Base-by-base conservation (phyloP, 1,140 invertebrate genomes). In the Plutomurus gul region DNA sequence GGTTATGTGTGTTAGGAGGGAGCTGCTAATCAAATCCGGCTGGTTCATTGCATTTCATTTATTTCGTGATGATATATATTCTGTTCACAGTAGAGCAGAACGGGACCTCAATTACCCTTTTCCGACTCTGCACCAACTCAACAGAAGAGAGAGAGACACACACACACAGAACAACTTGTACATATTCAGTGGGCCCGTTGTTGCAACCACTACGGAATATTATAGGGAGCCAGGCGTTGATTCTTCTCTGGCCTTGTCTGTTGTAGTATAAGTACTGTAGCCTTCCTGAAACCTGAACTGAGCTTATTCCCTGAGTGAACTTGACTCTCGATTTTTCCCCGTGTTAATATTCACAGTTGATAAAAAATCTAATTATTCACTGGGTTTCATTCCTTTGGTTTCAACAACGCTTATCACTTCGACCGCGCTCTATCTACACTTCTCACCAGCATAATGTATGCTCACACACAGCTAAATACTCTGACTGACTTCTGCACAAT, bases 21-120 rank as follows among this genome's bases (percentile, higher is more conserved):
- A 65, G 30, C 60, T 65, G 25, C 75, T 80, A 80, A 77, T 81
- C 79, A 81, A 81, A 77, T 81, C 76, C 36, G 49, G 16, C 36
- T 73, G 79, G 79, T 65, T 80, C 79, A 80, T 80, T 80, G 75
- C 75, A 81, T 80, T 80, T 81, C 79, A 81, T 77, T 81, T 81
- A 78, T 72, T 72, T 72, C 39, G 70, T 46, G 70, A 72, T 78
- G 76, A 78, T 73, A 65, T 78, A 72, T 72, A 43, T 72, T 46
- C 70, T 39, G 70, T 22, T 72, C 70, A 72, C 70, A 39, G 76
- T 65, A 60, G 39, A 78, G 70, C 65, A 73, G 70, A 78, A 78
- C 76, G 76, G 33, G 76, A 36, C 76, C 65, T 72, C 60, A 78
- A 72, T 78, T 72, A 47, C 60, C 76, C 65, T 46, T 78, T 78